Percentiles rank a stretch among this genome's conserved stretches.
phyloP scores from a whole-genome alignment of 1,140 invertebrate species.

The Nephila pilipes region DNA sequence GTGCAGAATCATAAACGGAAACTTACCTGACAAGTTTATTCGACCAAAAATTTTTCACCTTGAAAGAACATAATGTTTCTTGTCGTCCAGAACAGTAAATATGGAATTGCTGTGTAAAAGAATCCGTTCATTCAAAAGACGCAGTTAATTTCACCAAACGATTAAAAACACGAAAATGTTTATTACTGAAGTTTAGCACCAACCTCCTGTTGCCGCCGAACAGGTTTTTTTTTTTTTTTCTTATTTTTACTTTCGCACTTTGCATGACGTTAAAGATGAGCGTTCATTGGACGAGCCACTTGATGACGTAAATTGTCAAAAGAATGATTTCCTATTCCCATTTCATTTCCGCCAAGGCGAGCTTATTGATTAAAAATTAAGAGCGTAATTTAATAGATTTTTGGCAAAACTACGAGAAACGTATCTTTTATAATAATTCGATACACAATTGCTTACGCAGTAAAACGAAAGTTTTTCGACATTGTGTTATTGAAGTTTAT shows the following conservation, averaged over 20 bases:
- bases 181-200: slow-evolving; percentile 12
- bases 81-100: not conserved
- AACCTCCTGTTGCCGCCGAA: slow-evolving; percentile 17
- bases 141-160: not conserved
- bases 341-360: slow-evolving; percentile 36
- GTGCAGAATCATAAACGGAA: not conserved
- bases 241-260: not conserved
- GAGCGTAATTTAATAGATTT: not conserved
- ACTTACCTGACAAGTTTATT: not conserved
- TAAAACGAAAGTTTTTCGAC: no score
- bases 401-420: not conserved
- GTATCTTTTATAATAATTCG: not conserved
- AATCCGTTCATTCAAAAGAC: not conserved
- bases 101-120: not conserved
- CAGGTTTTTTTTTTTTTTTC: not conserved
- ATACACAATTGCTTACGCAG: no score
- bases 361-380: slow-evolving; percentile 51
- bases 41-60: not conserved
- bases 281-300: slow-evolving; percentile 22
- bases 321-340: slow-evolving; percentile 40
- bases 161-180: not conserved
- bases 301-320: slow-evolving; percentile 58
- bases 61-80: not conserved
- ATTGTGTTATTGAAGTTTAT: no score
- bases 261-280: not conserved